Percentiles rank a stretch among this genome's conserved stretches.
phyloP scores from a whole-genome alignment of 1,140 invertebrate species.

The Antheraea pernyi region DNA sequence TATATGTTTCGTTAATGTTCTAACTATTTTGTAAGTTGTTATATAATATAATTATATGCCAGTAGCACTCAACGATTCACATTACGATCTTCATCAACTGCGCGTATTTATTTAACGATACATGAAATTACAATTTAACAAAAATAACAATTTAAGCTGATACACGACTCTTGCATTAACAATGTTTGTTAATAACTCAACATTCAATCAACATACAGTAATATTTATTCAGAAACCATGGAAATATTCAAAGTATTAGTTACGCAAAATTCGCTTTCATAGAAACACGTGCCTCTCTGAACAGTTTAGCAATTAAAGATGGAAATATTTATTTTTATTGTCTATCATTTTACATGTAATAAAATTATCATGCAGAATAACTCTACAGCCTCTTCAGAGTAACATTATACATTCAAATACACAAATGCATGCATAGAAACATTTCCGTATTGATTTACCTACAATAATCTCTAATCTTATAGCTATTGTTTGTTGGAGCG shows the following conservation, averaged over 20 bases:
- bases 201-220: not conserved
- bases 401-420: slow-evolving; percentile 27
- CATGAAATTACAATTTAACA: too few relatives aligned
- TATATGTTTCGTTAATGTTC: not conserved
- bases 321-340: slow-evolving; percentile 1
- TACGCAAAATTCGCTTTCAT: not conserved
- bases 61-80: not conserved
- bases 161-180: not conserved
- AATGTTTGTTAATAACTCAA: not conserved
- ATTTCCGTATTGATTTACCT: slow-evolving; percentile 28
- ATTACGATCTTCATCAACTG: not conserved
- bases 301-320: not conserved
- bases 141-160: not conserved
- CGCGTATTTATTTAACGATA: not conserved
- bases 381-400: not conserved
- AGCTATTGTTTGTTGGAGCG: slow-evolving; percentile 18
- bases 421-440: not conserved
- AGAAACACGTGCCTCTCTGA: not conserved
- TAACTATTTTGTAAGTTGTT: not conserved
- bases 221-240: not conserved
- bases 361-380: not conserved
- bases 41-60: not conserved
- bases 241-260: not conserved
- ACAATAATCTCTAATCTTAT: slow-evolving; percentile 20
- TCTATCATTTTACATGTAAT: slow-evolving; percentile 1